Conservation (phyloP, 2,113 vertebrate species). For the Sula dactylatra region DNA sequence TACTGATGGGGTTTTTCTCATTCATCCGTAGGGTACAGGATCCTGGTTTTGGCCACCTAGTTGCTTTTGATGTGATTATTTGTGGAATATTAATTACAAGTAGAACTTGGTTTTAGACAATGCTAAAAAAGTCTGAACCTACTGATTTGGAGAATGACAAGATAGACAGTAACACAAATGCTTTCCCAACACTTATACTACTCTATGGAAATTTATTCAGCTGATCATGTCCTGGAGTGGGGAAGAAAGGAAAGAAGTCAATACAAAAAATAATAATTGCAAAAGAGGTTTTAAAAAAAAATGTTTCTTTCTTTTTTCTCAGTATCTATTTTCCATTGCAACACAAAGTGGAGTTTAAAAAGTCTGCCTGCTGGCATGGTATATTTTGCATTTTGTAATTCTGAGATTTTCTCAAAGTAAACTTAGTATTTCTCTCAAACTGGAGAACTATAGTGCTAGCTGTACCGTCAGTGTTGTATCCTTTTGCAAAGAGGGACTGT, state of each 20-base stretch:
- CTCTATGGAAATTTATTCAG: background rate
- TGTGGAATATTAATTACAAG: background rate
- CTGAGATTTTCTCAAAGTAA: background rate
- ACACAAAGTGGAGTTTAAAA: background rate
- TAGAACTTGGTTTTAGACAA: background rate
- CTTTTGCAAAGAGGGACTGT: background rate
- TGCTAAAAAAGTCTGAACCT: background rate
- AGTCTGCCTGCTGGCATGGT: background rate
- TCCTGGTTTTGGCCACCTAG: background rate
- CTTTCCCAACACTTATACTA: background rate
- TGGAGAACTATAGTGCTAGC: background rate
- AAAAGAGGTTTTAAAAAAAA: background rate
- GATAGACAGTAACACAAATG: background rate
- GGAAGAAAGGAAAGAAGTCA: background rate
- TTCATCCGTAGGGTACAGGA: background rate
- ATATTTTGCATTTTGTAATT: background rate
- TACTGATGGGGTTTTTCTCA: background rate
- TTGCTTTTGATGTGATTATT: background rate
- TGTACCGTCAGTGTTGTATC: background rate
- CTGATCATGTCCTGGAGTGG: background rate
- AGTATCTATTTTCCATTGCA: background rate
- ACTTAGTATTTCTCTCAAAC: background rate
- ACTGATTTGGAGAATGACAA: background rate
- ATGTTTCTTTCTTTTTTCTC: rapidly evolving
- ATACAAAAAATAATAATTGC: background rate